These are phyloP conservation scores for Eristalis arbustorum DNA, from an alignment of 2,888 invertebrate species.

Conservation along the genomic window DNA sequence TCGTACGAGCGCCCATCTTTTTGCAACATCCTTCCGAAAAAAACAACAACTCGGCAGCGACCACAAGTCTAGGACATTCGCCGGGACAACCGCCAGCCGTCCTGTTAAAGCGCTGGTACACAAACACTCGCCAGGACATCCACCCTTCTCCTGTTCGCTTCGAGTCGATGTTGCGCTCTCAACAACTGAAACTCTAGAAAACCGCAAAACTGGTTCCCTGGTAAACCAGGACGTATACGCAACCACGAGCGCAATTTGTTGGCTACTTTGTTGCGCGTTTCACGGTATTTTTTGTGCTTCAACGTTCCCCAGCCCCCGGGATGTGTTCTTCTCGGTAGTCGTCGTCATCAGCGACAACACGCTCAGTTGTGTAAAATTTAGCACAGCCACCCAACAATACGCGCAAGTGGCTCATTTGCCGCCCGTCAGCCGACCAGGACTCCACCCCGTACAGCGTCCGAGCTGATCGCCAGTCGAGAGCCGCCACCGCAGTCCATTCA, in stretches of 20 bases:
- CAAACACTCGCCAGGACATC: background rate
- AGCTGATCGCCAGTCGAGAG: constrained; percentile 17
- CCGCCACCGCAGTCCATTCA: constrained; percentile 1
- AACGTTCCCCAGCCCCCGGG: background rate
- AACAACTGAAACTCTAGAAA: constrained; percentile 6
- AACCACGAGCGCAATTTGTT: constrained; percentile 54
- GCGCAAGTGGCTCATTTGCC: constrained; percentile 38
- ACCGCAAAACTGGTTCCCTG: constrained; percentile 37
- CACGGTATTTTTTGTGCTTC: background rate
- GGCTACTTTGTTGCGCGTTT: constrained; percentile 45
- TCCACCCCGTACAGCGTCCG: background rate
- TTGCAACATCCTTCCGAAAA: background rate
- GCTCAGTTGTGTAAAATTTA: constrained; percentile 36
- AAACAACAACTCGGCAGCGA: background rate
- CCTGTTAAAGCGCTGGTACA: background rate
- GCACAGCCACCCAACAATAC: constrained; percentile 15
- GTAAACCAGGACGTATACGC: constrained; percentile 50
- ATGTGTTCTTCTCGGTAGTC: background rate
- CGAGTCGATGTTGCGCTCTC: background rate
- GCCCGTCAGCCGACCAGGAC: background rate
- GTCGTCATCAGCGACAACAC: constrained; percentile 5
- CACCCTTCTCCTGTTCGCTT: background rate
- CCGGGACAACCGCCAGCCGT: background rate
- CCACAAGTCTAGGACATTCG: background rate
- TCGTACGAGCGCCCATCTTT: background rate